Conservation (phyloP, 2,888 invertebrate genomes). For the Caradrina kadenii region DNA sequence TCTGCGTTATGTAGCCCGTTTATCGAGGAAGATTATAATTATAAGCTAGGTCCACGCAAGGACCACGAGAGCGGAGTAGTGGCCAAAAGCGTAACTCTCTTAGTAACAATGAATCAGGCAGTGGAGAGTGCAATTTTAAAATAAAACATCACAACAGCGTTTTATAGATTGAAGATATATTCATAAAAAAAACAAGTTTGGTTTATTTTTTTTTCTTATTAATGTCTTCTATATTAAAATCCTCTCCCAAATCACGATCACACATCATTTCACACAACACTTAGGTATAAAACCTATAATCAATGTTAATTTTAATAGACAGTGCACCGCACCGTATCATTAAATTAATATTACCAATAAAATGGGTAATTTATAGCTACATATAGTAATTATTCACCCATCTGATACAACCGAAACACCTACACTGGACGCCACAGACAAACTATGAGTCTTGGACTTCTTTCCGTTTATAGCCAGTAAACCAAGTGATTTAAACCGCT, state of each 20-base stretch:
- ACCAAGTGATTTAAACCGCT: conserved; percentile 68
- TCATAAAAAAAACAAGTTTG: neutral
- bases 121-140: too few species aligned
- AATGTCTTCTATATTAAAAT: conserved; percentile 21
- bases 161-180: too few species aligned
- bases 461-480: conserved; percentile 60
- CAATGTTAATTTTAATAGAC: conserved; percentile 44
- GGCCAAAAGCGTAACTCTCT: too few species aligned
- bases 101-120: too few species aligned
- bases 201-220: neutral
- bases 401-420: conserved; percentile 55
- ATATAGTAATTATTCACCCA: conserved; percentile 52
- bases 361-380: conserved; percentile 48
- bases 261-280: conserved; percentile 30
- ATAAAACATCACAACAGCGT: too few species aligned
- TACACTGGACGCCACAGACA: conserved; percentile 56
- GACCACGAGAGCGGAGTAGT: too few species aligned
- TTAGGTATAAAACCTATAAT: conserved; percentile 43
- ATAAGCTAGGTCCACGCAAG: too few species aligned
- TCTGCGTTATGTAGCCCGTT: too few species aligned
- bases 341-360: conserved; percentile 59
- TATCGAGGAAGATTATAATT: too few species aligned
- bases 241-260: conserved; percentile 22
- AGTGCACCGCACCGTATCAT: conserved; percentile 46
- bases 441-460: conserved; percentile 45